Conservation (phyloP, 1,140 invertebrate species). For the Leptestheria dahalacensis region DNA sequence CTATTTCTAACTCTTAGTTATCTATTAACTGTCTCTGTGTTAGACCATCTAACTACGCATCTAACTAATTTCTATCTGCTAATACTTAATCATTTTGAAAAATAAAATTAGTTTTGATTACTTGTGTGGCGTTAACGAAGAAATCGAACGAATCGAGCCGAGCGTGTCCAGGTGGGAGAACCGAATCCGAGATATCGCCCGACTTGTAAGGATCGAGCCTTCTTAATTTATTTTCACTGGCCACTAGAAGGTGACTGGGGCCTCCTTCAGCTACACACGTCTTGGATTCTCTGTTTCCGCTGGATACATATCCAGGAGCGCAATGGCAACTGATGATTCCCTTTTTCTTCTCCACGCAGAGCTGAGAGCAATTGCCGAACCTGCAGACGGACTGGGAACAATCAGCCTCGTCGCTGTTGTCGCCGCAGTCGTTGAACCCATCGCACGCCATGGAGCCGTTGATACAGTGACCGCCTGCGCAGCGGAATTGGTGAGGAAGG, state of each 20-base stretch:
- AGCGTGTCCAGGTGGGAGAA: slow-evolving; percentile 2
- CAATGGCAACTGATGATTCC: slow-evolving; percentile 45
- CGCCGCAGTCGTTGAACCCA: slow-evolving; percentile 49
- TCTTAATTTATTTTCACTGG: slow-evolving; percentile 44
- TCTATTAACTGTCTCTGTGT: no score
- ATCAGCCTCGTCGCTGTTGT: slow-evolving; percentile 36
- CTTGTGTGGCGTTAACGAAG: slow-evolving; percentile 17
- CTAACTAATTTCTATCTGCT: no score
- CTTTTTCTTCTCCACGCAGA: slow-evolving; percentile 47
- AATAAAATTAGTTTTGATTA: no score
- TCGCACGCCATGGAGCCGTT: slow-evolving; percentile 47
- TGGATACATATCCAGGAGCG: slow-evolving; percentile 40
- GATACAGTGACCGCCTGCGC: slow-evolving; percentile 52
- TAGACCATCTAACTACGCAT: no score
- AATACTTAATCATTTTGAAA: neutral
- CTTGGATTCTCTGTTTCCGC: slow-evolving; percentile 21
- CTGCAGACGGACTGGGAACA: slow-evolving; percentile 21
- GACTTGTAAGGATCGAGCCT: slow-evolving; percentile 44
- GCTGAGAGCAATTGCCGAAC: slow-evolving; percentile 56
- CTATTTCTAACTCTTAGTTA: no score
- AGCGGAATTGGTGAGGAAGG: slow-evolving; percentile 37
- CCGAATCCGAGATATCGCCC: slow-evolving; percentile 27
- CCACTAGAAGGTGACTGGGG: slow-evolving; percentile 41
- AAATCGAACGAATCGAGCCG: slow-evolving; percentile 25
- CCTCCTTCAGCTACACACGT: slow-evolving; percentile 31